Percentiles rank a stretch among this genome's conserved stretches.
Evolutionary conservation across 2,797 vertebrate species (phyloP).

Genomic region (Glyptemys insculpta): DNA sequence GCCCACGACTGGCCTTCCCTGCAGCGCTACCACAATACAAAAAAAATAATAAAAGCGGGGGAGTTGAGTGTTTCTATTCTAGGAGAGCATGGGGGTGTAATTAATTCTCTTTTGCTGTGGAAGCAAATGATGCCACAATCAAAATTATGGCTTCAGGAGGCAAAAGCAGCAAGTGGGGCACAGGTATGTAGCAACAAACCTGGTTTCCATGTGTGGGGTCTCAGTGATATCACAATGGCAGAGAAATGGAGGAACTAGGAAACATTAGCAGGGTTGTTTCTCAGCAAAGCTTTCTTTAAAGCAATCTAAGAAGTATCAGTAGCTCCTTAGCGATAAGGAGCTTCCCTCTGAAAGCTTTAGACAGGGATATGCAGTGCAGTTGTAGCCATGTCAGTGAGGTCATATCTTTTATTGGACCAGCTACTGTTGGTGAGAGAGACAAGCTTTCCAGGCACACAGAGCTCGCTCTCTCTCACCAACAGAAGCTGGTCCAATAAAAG

Average conservation of each 20-base stretch:
- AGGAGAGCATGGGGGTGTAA: neutral
- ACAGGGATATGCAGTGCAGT: accelerated
- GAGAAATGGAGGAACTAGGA: neutral
- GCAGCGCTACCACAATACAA: neutral
- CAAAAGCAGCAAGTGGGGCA: neutral
- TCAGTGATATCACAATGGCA: neutral
- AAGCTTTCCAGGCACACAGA: neutral
- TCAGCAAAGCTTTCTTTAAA: neutral
- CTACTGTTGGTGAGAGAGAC: neutral
- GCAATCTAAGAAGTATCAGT: neutral
- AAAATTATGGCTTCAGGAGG: neutral
- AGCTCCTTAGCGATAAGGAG: neutral
- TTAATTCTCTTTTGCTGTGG: neutral
- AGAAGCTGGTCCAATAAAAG: neutral
- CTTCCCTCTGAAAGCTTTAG: neutral
- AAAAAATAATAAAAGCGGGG: neutral
- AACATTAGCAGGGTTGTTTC: neutral
- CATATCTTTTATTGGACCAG: neutral
- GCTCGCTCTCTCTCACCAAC: neutral
- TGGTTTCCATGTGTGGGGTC: neutral
- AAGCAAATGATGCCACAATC: neutral
- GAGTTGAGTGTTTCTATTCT: neutral
- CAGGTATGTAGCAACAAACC: neutral
- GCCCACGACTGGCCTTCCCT: neutral
- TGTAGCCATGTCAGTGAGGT: neutral